Percentiles rank a stretch among this genome's conserved stretches.
These are phyloP conservation scores for Eretmochelys imbricata DNA, from an alignment of 2,113 vertebrate genomes.

Conservation along the genomic window DNA sequence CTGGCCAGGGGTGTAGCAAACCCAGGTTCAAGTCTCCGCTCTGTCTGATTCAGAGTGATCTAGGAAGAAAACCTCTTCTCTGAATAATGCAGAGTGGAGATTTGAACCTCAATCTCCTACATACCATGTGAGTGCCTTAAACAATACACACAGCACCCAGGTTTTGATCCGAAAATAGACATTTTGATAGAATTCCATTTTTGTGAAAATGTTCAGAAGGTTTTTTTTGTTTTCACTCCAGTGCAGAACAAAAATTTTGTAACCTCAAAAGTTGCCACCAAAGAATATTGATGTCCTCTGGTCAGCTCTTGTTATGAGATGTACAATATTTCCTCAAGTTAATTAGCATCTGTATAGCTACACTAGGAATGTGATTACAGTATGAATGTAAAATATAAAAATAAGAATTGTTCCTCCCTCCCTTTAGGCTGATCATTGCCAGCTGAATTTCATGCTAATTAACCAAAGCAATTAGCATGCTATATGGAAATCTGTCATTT, in stretches of 20 bases:
- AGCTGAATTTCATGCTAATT: conserved; percentile 67
- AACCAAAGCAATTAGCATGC: conserved; percentile 39
- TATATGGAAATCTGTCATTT: conserved; percentile 54
- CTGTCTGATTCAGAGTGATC: neutral
- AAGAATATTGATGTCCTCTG: neutral
- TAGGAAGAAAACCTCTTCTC: neutral
- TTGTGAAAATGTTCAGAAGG: neutral
- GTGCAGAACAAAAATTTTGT: neutral
- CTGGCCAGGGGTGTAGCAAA: neutral
- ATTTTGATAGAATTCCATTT: neutral
- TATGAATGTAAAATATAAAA: conserved; percentile 51
- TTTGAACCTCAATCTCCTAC: neutral
- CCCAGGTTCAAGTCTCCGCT: neutral
- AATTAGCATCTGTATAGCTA: conserved; percentile 50
- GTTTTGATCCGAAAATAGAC: neutral
- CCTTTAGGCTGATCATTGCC: conserved; percentile 42
- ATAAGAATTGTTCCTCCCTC: conserved; percentile 67
- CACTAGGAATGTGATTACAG: conserved; percentile 57
- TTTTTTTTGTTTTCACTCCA: neutral
- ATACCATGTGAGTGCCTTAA: neutral
- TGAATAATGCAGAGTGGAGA: neutral
- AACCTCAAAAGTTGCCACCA: neutral
- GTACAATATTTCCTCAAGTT: conserved; percentile 32
- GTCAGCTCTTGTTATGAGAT: conserved; percentile 19
- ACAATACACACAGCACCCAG: neutral